Evolutionary conservation across 2,797 vertebrate species (phyloP).

Genomic region (Pelochelys cantorii): DNA sequence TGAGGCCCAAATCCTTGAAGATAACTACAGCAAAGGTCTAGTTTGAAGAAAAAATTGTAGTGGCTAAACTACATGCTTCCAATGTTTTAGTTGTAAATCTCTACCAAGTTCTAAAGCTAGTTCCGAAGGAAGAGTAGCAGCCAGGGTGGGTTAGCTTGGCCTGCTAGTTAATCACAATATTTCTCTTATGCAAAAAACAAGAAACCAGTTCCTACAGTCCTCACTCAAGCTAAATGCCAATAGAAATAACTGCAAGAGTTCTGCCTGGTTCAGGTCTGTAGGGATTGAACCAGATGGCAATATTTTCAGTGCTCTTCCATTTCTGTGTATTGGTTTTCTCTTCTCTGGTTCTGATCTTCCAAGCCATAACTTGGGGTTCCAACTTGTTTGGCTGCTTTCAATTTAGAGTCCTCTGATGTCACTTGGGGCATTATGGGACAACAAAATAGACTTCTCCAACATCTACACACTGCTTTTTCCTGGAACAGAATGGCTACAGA

Average conservation of each 20-base stretch:
- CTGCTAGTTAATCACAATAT: background rate
- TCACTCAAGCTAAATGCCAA: background rate
- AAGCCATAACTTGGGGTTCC: background rate
- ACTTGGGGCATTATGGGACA: background rate
- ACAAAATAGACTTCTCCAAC: background rate
- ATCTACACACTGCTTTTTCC: background rate
- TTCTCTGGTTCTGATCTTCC: background rate
- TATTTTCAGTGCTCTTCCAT: background rate
- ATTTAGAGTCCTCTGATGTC: background rate
- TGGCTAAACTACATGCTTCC: fast-evolving
- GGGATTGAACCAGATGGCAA: background rate
- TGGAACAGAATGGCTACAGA: background rate
- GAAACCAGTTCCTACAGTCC: background rate
- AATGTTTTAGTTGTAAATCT: background rate
- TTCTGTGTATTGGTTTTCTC: background rate
- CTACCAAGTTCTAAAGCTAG: background rate
- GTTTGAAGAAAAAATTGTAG: background rate
- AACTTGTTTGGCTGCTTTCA: background rate
- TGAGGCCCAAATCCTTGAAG: background rate
- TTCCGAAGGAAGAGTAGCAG: slow-evolving; percentile 20
- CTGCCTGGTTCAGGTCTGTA: background rate
- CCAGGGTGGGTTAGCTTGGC: slow-evolving; percentile 17
- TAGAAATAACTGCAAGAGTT: fast-evolving
- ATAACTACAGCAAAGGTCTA: fast-evolving
- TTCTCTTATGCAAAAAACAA: slow-evolving; percentile 19